Evolutionary conservation across 2,797 vertebrate genomes (phyloP), one percentile per base, ranked within the genome.

Genomic region (Thalassophryne amazonica): DNA sequence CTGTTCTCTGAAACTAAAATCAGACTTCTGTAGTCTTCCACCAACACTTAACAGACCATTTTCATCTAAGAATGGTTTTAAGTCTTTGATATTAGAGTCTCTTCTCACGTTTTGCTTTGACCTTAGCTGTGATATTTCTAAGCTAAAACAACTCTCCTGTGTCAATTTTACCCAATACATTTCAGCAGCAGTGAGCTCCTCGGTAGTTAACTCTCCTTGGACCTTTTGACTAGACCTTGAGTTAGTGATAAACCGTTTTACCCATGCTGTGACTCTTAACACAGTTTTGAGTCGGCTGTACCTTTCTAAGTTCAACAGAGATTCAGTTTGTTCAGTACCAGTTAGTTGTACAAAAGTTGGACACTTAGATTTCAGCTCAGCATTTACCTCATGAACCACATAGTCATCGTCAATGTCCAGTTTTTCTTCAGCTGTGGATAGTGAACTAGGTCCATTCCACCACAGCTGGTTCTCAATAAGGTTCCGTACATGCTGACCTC

Each of bases 1-100:
- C 20, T 61, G 43, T 11, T 62, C 11, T 17, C 60, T 57, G 0
- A 36, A 66, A 5, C 30, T 60, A 7, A 63, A 35, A 7, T 74
- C 25, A 1, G 60, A 57, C 8, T 61, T 23, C 24, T 38, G 73
- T 5, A 39, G 22, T 24, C 52, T 61, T 16, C 63, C 36, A 23
- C 32, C 53, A 14, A 58, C 48, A 66, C 43, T 8, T 4, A 72
- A 3, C 8, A 73, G 31, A 1, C 29, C 7, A 6, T 63, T 8
- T 8, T 68, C 31, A 42, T 68, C 63, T 3, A n/a, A n/a, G n/a
- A n/a, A n/a, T n/a, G 28, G 56, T 17, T 41, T 59, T 11, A 66
- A 7, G 3, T 55, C 39, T 28, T 11, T 59, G 15, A 60, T 31
- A 27, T 50, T 61, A 3, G 11, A 43, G 0, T 36, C 33, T 23